These are phyloP conservation scores for Anodontia alba DNA, from an alignment of 2,888 invertebrate species.

Conservation along the genomic window DNA sequence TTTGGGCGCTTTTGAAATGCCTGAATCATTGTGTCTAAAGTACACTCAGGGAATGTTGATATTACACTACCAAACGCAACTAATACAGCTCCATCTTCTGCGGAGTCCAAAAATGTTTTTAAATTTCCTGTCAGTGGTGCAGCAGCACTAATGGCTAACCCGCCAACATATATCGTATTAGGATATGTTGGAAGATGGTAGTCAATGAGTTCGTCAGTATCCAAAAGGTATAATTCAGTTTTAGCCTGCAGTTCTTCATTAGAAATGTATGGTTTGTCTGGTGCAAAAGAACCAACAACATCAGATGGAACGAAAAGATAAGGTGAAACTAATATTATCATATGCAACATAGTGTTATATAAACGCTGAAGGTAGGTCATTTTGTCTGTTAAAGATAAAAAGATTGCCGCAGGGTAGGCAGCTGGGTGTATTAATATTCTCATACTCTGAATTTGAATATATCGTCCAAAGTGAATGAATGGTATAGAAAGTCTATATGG, in stretches of 20 bases:
- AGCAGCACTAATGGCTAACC: slow-evolving; percentile 44
- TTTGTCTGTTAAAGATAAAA: not conserved
- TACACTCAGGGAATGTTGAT: slow-evolving; percentile 35
- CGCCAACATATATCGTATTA: slow-evolving; percentile 58
- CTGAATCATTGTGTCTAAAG: slow-evolving; percentile 38
- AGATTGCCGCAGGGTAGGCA: not conserved
- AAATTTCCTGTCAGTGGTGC: slow-evolving; percentile 53
- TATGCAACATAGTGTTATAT: not conserved
- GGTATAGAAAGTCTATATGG: not conserved
- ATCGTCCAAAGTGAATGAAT: not conserved
- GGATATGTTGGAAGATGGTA: slow-evolving; percentile 56
- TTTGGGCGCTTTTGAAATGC: slow-evolving; percentile 51
- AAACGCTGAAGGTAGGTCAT: not conserved
- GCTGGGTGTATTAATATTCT: not conserved
- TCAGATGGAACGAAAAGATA: slow-evolving; percentile 34
- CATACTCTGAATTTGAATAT: not conserved
- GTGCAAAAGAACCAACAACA: slow-evolving; percentile 48
- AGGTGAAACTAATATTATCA: not conserved
- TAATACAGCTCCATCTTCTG: slow-evolving; percentile 63
- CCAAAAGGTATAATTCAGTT: slow-evolving; percentile 53
- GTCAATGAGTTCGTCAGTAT: slow-evolving; percentile 19
- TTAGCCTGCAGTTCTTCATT: slow-evolving; percentile 34
- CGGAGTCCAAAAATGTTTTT: slow-evolving; percentile 48
- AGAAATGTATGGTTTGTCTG: slow-evolving; percentile 43
- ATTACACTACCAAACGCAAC: slow-evolving; percentile 66